Evolutionary conservation across 2,797 vertebrate genomes (phyloP), one percentile per base, ranked within the genome.

Genomic region (Euthynnus affinis): DNA sequence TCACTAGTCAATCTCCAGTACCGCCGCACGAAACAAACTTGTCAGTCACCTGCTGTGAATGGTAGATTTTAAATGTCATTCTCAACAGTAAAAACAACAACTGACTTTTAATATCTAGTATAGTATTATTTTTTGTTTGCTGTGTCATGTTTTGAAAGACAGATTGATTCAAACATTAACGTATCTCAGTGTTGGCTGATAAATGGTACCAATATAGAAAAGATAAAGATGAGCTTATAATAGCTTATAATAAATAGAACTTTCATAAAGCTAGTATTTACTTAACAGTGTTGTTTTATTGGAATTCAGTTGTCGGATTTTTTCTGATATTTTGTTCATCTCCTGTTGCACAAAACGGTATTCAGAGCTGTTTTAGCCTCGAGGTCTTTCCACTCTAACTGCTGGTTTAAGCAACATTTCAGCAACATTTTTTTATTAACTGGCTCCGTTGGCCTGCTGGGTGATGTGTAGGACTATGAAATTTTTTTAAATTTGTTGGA

Each of bases 301-400:
- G 20, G 22, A 49, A 14, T 34, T 57, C 2, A 51, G 59, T 49
- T 58, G 12, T 69, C 20, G n/a, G 6, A 22, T 42, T 49, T 32
- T 12, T 56, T 2, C 37, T 40, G n/a, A n/a, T n/a, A 40, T 40
- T 40, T 40, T 60, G 10, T 34, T 40, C 7, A 29, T 49, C 49
- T 56, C 20, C 52, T 17, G 52, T 60, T 3, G 4, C 46, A 9
- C 60, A 86, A 72, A 64, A 23, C 25, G 10, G 9, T 60, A 23
- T 17, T 2, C 37, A 20, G 34, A 53, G 27, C n/a, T 25, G 52
- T 29, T 18, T 34, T 20, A 5, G 14, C 20, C 12, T 7, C 13
- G 2, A 51, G 6, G 15, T 29, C 6, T 58, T 58, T 67, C 15
- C 23, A 48, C 15, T 23, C 8, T 20, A 3, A 42, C 9, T 22